phyloP scores from a whole-genome alignment of 2,888 invertebrate genomes.

The Campaea margaritaria region DNA sequence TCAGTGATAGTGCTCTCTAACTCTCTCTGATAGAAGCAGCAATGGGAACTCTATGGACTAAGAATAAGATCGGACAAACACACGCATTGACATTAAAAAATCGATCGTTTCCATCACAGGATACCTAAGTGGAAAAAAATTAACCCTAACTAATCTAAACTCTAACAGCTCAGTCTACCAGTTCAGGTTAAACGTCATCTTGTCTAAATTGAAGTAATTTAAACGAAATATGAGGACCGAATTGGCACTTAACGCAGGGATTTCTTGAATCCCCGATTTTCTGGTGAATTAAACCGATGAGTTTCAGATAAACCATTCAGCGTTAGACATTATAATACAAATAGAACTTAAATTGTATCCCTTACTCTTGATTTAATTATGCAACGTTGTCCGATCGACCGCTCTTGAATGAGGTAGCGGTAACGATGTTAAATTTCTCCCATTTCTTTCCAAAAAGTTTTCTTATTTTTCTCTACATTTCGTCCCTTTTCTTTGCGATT shows the following conservation, averaged over 20 bases:
- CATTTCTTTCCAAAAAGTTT: too few species aligned
- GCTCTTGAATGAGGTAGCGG: too few species aligned
- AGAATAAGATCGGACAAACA: too few species aligned
- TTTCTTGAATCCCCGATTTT: constrained; percentile 51
- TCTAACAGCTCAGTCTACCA: constrained; percentile 19
- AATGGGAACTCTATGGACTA: too few species aligned
- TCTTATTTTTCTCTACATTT: too few species aligned
- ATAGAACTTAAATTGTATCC: neutral
- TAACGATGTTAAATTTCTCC: too few species aligned
- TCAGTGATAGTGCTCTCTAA: too few species aligned
- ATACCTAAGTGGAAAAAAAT: constrained; percentile 4
- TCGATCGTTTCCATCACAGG: neutral
- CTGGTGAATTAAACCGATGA: constrained; percentile 39
- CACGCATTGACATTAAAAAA: too few species aligned
- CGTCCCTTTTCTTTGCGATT: too few species aligned
- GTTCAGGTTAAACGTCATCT: constrained; percentile 24
- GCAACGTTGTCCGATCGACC: too few species aligned
- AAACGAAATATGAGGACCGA: constrained; percentile 59
- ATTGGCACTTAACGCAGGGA: constrained; percentile 63
- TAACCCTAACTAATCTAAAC: constrained; percentile 1
- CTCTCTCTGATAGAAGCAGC: too few species aligned
- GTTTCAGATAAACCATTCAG: constrained; percentile 10
- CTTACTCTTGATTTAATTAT: neutral
- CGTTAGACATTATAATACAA: neutral
- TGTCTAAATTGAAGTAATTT: constrained; percentile 47